A percentile compares a stretch with the other conserved stretches of the same genome.
phyloP scores from a whole-genome alignment of 2,797 vertebrate species.

The Chelon auratus region DNA sequence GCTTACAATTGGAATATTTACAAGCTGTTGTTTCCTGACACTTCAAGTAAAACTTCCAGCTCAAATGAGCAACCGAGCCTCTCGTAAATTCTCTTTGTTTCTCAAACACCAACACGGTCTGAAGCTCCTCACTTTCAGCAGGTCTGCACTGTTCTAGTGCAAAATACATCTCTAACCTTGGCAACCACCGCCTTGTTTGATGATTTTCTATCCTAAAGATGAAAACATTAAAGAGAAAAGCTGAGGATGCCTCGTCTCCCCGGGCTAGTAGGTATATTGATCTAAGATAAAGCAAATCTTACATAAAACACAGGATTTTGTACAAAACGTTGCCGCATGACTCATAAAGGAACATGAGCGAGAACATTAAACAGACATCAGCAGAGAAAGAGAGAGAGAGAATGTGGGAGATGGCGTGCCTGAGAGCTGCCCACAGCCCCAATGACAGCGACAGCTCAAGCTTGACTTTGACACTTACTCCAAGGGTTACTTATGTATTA shows the following conservation, averaged over 20 bases:
- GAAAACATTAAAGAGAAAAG: not conserved
- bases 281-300: slow-evolving; percentile 18
- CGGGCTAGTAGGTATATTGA: slow-evolving; percentile 3
- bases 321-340: slow-evolving; percentile 29
- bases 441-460: slow-evolving; percentile 42
- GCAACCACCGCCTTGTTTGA: not conserved
- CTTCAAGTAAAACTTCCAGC: not conserved
- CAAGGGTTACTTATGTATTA: slow-evolving; percentile 36
- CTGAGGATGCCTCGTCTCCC: not conserved
- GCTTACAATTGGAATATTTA: not conserved
- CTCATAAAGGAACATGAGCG: slow-evolving; percentile 36
- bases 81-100: not conserved
- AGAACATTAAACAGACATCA: slow-evolving; percentile 33
- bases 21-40: not conserved
- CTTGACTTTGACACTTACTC: slow-evolving; percentile 39
- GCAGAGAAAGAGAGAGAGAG: not conserved
- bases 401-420: slow-evolving; percentile 25
- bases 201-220: not conserved
- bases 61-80: not conserved
- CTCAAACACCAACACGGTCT: slow-evolving; percentile 4
- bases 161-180: not conserved
- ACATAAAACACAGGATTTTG: not conserved
- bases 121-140: not conserved
- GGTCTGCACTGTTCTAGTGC: not conserved
- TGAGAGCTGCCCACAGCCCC: slow-evolving; percentile 35